phyloP scores from a whole-genome alignment of 64 coral and sea anemone species.

The Montipora efflorescens region DNA sequence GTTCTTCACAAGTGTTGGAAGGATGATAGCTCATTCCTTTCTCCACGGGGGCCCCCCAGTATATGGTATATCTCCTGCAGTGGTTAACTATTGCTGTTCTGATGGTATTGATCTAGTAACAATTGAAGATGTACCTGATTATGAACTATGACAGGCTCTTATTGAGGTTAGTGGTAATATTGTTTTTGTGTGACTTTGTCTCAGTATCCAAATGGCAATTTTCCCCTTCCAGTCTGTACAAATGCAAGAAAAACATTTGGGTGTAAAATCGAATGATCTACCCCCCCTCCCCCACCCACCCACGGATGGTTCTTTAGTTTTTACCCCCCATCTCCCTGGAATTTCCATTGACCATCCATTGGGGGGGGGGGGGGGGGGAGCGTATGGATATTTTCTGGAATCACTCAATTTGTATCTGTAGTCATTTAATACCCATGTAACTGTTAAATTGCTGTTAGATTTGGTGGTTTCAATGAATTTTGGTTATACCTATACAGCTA shows the following conservation, averaged over 20 bases:
- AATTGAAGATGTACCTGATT: conserved; percentile 35
- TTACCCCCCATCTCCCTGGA: too few species aligned
- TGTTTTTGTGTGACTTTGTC: background rate
- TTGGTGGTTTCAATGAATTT: too few species aligned
- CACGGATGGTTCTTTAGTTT: too few species aligned
- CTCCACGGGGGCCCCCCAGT: conserved; percentile 8
- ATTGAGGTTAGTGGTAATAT: conserved; percentile 9
- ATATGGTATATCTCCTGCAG: conserved; percentile 43
- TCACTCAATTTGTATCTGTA: background rate
- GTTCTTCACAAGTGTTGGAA: conserved; percentile 15
- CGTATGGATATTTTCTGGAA: too few species aligned
- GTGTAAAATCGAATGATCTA: too few species aligned
- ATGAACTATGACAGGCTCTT: conserved; percentile 16
- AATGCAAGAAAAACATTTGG: too few species aligned
- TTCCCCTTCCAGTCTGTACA: too few species aligned
- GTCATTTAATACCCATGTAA: background rate
- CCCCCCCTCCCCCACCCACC: too few species aligned
- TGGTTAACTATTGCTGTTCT: conserved; percentile 36
- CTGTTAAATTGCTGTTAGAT: too few species aligned
- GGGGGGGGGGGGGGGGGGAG: too few species aligned
- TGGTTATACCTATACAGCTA: background rate
- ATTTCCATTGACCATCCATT: too few species aligned
- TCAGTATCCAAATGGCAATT: too few species aligned
- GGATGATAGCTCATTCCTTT: conserved; percentile 61
- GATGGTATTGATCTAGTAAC: background rate